These are phyloP conservation scores for Oreocharis arfaki DNA, from an alignment of 2,113 vertebrate genomes.

Conservation along the genomic window DNA sequence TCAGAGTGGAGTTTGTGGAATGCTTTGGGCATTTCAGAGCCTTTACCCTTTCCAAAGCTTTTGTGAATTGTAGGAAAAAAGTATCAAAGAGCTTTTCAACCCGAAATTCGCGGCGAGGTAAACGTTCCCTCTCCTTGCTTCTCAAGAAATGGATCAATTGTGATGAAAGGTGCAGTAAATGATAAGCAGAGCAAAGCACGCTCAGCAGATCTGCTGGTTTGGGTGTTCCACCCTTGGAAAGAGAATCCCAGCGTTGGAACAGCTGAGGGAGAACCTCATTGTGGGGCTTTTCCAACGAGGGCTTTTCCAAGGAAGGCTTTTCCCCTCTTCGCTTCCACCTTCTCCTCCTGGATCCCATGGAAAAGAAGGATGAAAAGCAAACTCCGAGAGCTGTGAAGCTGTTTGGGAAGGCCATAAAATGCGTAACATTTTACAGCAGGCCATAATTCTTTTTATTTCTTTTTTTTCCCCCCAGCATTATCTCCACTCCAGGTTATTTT, in stretches of 20 bases:
- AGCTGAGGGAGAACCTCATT: accelerated
- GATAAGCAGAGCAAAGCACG: neutral
- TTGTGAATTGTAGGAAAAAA: neutral
- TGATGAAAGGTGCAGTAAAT: neutral
- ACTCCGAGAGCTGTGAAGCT: neutral
- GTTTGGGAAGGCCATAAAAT: neutral
- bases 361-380: neutral
- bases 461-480: too few species aligned
- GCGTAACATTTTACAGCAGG: neutral
- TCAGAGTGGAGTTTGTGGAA: neutral
- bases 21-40: neutral
- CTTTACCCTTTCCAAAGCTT: neutral
- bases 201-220: neutral
- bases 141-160: neutral
- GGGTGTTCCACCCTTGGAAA: neutral
- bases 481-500: neutral
- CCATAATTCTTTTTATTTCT: neutral
- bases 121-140: neutral
- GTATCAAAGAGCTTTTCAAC: neutral
- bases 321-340: neutral
- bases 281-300: accelerated
- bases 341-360: neutral
- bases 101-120: accelerated
- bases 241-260: accelerated
- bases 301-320: accelerated